These are phyloP conservation scores for Oscheius sp. DNA, from an alignment of 2,888 invertebrate species.

Conservation along the genomic window DNA sequence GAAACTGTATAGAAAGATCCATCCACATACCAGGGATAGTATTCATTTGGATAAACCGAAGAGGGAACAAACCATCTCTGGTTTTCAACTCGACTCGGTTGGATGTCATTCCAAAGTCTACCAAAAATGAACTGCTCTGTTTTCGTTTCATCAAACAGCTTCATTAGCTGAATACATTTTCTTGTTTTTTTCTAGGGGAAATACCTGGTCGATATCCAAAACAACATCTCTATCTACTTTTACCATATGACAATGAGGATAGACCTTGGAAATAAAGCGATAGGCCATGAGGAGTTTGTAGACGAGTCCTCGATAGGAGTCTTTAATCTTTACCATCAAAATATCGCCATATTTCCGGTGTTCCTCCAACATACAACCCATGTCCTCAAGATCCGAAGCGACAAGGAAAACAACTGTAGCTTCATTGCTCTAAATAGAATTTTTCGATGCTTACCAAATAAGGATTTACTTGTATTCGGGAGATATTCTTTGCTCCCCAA, in stretches of 20 bases:
- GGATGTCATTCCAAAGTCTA: neutral
- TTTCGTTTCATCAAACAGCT: neutral
- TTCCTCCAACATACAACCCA: neutral
- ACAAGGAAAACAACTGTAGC: neutral
- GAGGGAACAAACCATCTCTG: neutral
- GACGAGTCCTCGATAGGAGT: conserved; percentile 15
- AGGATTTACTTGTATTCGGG: neutral
- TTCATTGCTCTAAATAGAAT: neutral
- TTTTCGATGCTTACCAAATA: neutral
- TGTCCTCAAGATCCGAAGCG: neutral
- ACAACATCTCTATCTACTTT: neutral
- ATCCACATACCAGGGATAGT: neutral
- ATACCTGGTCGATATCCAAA: neutral
- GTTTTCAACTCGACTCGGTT: neutral
- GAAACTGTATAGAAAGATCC: neutral
- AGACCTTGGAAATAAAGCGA: neutral
- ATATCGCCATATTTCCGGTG: neutral
- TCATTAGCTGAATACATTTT: no score
- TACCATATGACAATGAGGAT: conserved; percentile 2
- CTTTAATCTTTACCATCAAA: neutral
- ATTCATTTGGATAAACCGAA: neutral
- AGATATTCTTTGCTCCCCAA: neutral
- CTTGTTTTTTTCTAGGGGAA: no score
- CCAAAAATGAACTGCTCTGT: neutral
- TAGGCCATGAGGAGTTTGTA: conserved; percentile 11